These are phyloP conservation scores for Pipistrellus pipistrellus DNA, from an alignment of 2,797 vertebrate genomes.

Conservation along the genomic window DNA sequence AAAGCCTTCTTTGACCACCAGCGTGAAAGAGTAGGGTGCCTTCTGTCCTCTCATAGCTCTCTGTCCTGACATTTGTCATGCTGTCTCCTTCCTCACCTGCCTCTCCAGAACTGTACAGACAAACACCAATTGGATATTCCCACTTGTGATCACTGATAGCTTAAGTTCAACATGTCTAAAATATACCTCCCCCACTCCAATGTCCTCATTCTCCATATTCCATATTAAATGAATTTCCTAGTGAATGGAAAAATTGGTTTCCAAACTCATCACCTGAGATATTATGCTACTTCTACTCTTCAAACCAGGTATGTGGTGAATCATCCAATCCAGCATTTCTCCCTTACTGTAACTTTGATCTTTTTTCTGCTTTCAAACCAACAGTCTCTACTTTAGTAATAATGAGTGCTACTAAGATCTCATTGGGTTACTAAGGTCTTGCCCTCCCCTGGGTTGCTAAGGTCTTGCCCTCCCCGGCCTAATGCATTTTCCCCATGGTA, in stretches of 20 bases:
- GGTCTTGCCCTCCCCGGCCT: neutral
- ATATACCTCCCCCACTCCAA: neutral
- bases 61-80: neutral
- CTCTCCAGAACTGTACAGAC: neutral
- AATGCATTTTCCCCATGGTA: neutral
- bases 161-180: neutral
- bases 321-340: neutral
- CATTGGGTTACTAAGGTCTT: neutral
- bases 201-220: neutral
- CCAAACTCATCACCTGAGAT: neutral
- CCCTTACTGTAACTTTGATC: neutral
- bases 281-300: neutral
- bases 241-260: neutral
- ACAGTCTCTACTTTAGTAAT: neutral
- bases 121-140: neutral
- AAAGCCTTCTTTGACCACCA: neutral
- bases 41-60: fast-evolving
- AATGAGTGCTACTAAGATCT: neutral
- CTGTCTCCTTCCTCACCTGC: neutral
- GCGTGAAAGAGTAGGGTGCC: neutral
- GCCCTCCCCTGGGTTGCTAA: neutral
- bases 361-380: neutral
- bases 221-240: neutral
- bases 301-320: neutral
- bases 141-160: neutral